Percentiles rank a stretch among this genome's conserved stretches.
These are phyloP conservation scores for Camponotus fellah DNA, from an alignment of 2,888 invertebrate species.

Conservation along the genomic window DNA sequence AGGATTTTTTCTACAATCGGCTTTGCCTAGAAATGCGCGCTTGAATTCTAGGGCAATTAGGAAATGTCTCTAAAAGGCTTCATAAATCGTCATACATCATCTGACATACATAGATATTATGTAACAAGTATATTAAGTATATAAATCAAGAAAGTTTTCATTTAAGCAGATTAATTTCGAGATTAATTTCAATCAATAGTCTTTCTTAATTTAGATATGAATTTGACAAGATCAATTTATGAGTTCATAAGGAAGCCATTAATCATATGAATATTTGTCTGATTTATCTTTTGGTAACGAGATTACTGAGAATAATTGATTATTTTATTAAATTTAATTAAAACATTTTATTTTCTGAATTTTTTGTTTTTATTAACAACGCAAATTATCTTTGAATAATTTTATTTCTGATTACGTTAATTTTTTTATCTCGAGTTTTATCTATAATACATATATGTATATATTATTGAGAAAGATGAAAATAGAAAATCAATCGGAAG, in stretches of 20 bases:
- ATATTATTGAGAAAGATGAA: constrained; percentile 15
- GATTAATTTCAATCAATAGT: neutral
- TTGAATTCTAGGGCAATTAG: constrained; percentile 11
- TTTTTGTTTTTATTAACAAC: neutral
- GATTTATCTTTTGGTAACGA: neutral
- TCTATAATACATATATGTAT: no score
- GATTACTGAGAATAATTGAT: neutral
- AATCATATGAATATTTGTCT: neutral
- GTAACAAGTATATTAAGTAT: neutral
- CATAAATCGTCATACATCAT: neutral
- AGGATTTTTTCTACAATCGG: neutral
- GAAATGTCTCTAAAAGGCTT: constrained; percentile 8
- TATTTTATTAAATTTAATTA: neutral
- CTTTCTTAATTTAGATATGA: constrained; percentile 1
- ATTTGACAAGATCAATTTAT: neutral
- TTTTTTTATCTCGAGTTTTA: neutral
- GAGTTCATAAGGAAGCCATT: neutral
- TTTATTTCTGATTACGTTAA: neutral
- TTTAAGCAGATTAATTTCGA: constrained; percentile 5
- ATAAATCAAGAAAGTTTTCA: neutral
- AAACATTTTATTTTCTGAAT: neutral
- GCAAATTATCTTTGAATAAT: constrained; percentile 7
- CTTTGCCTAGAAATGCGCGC: neutral
- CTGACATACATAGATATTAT: neutral
- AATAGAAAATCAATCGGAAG: neutral